These are phyloP conservation scores for Aplochiton taeniatus DNA, from an alignment of 2,797 vertebrate species.

Conservation along the genomic window DNA sequence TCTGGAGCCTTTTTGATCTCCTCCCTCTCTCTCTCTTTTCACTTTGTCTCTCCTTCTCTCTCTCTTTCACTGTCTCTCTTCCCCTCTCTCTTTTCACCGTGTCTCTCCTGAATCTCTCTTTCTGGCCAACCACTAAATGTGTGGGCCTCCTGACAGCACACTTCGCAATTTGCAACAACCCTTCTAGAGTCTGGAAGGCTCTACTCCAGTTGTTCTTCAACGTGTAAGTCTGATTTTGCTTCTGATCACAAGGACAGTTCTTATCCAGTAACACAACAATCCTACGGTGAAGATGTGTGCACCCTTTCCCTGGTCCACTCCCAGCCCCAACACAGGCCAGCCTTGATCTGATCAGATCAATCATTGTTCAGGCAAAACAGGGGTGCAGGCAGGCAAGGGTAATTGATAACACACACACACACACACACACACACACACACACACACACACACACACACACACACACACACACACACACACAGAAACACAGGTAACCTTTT, in stretches of 20 bases:
- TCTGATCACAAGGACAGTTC: no score
- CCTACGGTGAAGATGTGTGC: slow-evolving; percentile 21
- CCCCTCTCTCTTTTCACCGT: slow-evolving; percentile 53
- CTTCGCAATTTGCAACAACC: slow-evolving; percentile 45
- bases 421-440: no score
- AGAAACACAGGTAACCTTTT: no score
- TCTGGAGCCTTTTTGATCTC: slow-evolving; percentile 49
- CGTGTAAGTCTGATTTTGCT: slow-evolving; percentile 52
- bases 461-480: no score
- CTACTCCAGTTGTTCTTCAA: slow-evolving; percentile 43
- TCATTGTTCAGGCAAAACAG: slow-evolving; percentile 43
- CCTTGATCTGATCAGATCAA: slow-evolving; percentile 54
- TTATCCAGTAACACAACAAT: no score
- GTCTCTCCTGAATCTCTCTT: slow-evolving; percentile 47
- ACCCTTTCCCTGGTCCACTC: slow-evolving; percentile 31
- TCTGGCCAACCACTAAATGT: slow-evolving; percentile 40
- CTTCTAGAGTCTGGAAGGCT: slow-evolving; percentile 37
- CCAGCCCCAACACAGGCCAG: slow-evolving; percentile 58
- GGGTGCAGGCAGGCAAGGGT: slow-evolving; percentile 38
- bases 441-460: no score
- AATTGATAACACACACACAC: slow-evolving; percentile 55
- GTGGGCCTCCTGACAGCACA: slow-evolving; percentile 36
- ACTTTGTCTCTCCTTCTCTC: slow-evolving; percentile 51
- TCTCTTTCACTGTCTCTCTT: no score
- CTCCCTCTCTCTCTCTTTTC: no score